These are phyloP conservation scores for Hippotragus niger DNA, from an alignment of 2,113 vertebrate species.

Conservation along the genomic window DNA sequence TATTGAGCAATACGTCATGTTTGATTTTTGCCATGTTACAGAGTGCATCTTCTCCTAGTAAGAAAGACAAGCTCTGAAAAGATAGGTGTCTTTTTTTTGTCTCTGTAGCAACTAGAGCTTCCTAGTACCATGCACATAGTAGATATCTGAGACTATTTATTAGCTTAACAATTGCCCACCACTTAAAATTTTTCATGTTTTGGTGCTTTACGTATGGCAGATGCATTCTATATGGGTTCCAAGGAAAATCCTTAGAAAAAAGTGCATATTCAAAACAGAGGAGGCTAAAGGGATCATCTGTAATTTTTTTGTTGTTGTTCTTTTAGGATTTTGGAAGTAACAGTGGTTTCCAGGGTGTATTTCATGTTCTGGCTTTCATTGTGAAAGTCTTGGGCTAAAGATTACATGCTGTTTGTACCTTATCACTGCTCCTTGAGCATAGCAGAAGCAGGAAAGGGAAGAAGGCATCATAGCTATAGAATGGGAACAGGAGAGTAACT, in stretches of 20 bases:
- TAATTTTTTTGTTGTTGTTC: background rate
- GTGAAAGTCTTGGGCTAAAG: background rate
- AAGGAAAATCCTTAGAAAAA: background rate
- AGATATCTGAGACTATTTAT: background rate
- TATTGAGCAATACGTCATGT: background rate
- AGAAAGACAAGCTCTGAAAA: background rate
- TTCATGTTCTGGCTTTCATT: background rate
- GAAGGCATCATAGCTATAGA: background rate
- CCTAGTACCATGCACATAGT: background rate
- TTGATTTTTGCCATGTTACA: slow-evolving; percentile 22
- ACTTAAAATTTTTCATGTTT: background rate
- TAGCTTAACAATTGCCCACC: background rate
- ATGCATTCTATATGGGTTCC: background rate
- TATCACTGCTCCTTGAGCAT: background rate
- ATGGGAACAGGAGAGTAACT: background rate
- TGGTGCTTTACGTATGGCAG: background rate
- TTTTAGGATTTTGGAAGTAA: background rate
- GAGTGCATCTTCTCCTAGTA: background rate
- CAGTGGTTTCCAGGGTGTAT: background rate
- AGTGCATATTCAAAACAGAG: background rate
- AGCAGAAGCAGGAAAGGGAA: background rate
- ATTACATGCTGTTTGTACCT: background rate
- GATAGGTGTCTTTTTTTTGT: background rate
- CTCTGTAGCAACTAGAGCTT: background rate
- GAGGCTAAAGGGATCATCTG: background rate